Conservation (phyloP, 2,888 invertebrate genomes). For the Formica aserva region DNA sequence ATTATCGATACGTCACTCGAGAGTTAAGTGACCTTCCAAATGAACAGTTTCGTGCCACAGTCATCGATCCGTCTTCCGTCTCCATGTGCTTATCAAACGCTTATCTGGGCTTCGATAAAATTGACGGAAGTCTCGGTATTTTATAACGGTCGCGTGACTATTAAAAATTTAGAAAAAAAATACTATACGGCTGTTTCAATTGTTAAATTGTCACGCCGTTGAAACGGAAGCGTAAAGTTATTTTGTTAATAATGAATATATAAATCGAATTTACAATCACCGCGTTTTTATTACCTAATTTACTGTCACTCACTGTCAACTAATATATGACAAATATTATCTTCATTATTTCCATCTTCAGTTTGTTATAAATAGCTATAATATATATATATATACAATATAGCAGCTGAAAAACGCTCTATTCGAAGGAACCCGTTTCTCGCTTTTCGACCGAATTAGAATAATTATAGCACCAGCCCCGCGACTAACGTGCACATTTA, state of each 20-base stretch:
- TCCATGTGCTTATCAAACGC: conserved; percentile 5
- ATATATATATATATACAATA: background rate
- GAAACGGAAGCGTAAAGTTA: background rate
- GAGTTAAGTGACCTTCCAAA: conserved; percentile 42
- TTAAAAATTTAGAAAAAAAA: conserved; percentile 1
- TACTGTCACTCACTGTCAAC: background rate
- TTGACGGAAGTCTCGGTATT: conserved; percentile 34
- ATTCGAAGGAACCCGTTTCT: conserved; percentile 12
- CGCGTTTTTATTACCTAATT: background rate
- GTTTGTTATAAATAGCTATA: background rate
- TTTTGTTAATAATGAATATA: background rate
- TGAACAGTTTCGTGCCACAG: conserved; percentile 36
- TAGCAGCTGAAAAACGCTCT: background rate
- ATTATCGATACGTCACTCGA: conserved; percentile 41
- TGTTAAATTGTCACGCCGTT: background rate
- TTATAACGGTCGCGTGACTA: background rate
- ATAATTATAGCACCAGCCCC: background rate
- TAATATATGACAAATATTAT: background rate
- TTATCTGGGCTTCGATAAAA: conserved; percentile 38
- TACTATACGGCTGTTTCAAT: background rate
- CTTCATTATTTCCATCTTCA: background rate
- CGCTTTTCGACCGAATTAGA: conserved; percentile 24
- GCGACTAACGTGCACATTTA: conserved; percentile 17
- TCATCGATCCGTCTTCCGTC: background rate
- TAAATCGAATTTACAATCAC: background rate